A percentile compares a stretch with the other conserved stretches of the same genome.
Evolutionary conservation across 2,113 vertebrate species (phyloP).

Genomic region (Nesospiza acunhae): DNA sequence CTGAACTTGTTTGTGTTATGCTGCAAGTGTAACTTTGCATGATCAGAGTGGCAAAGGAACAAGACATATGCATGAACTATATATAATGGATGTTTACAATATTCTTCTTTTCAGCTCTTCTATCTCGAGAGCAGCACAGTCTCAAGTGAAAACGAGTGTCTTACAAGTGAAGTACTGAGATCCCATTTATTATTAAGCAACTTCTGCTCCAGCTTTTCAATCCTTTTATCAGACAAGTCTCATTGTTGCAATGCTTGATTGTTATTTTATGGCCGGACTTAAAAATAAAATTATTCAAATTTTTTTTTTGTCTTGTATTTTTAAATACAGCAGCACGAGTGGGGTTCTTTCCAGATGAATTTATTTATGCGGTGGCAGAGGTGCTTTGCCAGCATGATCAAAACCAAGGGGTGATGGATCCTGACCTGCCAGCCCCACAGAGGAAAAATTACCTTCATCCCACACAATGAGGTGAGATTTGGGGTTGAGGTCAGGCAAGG

Average conservation of each 20-base stretch:
- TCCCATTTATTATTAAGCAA: slow-evolving; percentile 27
- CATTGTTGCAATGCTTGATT: background rate
- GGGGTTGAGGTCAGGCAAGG: background rate
- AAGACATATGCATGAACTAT: background rate
- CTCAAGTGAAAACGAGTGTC: background rate
- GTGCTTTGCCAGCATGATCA: background rate
- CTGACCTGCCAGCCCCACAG: background rate
- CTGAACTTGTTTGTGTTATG: background rate
- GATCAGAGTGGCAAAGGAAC: background rate
- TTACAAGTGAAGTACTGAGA: background rate
- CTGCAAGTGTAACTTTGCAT: background rate
- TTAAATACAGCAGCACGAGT: background rate
- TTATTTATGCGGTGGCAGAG: background rate
- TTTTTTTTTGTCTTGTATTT: background rate
- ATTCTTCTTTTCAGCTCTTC: background rate
- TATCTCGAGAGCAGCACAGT: background rate
- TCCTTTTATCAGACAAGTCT: background rate
- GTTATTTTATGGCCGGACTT: background rate
- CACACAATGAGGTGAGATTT: background rate
- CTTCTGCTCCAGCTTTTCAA: background rate
- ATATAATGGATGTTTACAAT: slow-evolving; percentile 16
- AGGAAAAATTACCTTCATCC: background rate
- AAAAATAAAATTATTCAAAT: background rate
- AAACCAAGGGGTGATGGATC: background rate
- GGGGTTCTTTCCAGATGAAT: background rate